These are phyloP conservation scores for Stegana nigrithorax DNA, from an alignment of 2,888 invertebrate species.

Conservation along the genomic window DNA sequence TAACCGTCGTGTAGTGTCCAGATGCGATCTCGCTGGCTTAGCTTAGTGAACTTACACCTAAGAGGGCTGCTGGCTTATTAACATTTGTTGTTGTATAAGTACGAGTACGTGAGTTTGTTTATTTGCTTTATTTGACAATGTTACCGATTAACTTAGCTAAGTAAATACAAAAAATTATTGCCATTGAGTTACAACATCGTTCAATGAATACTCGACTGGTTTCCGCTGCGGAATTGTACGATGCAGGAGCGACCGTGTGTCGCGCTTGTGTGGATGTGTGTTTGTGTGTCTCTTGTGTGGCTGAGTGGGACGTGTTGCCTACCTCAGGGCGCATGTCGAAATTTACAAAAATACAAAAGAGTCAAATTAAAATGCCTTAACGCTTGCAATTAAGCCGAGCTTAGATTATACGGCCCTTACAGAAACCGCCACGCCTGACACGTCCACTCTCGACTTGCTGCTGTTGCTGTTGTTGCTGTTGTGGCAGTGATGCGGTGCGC, in stretches of 20 bases:
- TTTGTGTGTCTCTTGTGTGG: not conserved
- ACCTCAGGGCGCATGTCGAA: slow-evolving; percentile 1
- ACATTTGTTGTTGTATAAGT: no score
- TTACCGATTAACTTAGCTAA: slow-evolving; percentile 10
- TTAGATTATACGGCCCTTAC: slow-evolving; percentile 53
- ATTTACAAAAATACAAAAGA: slow-evolving; percentile 22
- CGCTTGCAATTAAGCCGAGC: slow-evolving; percentile 18
- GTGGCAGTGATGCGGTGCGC: slow-evolving; percentile 55
- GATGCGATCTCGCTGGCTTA: no score
- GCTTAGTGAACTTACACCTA: no score
- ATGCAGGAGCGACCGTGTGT: no score
- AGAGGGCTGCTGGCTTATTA: no score
- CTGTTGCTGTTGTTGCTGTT: slow-evolving; percentile 29
- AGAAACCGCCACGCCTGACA: slow-evolving; percentile 60
- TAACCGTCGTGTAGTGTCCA: no score
- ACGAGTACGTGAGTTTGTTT: no score
- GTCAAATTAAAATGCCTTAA: slow-evolving; percentile 42
- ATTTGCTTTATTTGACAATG: no score
- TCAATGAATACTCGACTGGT: slow-evolving; percentile 37
- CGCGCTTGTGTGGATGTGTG: not conserved
- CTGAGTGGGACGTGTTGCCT: slow-evolving; percentile 12
- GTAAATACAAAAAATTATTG: slow-evolving; percentile 58
- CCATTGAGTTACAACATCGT: slow-evolving; percentile 62
- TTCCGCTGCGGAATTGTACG: no score
- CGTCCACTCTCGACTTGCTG: no score